A percentile compares a stretch with the other conserved stretches of the same genome.
phyloP scores from a whole-genome alignment of 2,113 vertebrate species.

The Apteryx owenii region DNA sequence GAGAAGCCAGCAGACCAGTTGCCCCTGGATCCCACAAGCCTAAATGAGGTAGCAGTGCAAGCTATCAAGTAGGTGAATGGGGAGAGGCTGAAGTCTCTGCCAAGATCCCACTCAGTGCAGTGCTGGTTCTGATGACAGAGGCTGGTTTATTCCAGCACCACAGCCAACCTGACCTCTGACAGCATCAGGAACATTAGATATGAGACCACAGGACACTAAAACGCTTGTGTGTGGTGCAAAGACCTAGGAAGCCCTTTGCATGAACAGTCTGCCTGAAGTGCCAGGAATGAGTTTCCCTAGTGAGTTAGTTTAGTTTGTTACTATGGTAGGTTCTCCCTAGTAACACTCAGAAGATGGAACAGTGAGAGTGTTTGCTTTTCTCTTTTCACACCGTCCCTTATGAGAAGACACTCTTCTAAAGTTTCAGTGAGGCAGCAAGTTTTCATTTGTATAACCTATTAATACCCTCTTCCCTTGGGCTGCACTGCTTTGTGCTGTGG shows the following conservation, averaged over 20 bases:
- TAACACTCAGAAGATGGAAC: neutral
- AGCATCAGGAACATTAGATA: neutral
- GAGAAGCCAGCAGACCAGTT: no score
- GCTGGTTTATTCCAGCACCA: neutral
- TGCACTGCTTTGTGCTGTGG: fast-evolving
- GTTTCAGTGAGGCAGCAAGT: neutral
- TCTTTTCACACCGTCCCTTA: neutral
- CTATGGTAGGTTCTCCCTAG: neutral
- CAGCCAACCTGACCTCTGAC: neutral
- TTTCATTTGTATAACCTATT: neutral
- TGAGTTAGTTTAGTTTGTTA: neutral
- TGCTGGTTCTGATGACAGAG: neutral
- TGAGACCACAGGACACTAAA: neutral
- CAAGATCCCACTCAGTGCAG: neutral
- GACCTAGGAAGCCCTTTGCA: neutral
- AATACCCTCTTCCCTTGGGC: neutral
- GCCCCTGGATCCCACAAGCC: no score
- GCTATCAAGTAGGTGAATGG: fast-evolving
- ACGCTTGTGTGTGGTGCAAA: neutral
- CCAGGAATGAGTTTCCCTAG: neutral
- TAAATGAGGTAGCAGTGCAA: no score
- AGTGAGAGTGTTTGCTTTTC: neutral
- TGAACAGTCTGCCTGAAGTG: neutral
- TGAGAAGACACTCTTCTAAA: neutral
- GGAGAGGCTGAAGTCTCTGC: neutral